Percentiles rank a stretch among this genome's conserved stretches.
Conservation (phyloP, 2,113 vertebrate genomes). For the Himantopus leucocephalus region DNA sequence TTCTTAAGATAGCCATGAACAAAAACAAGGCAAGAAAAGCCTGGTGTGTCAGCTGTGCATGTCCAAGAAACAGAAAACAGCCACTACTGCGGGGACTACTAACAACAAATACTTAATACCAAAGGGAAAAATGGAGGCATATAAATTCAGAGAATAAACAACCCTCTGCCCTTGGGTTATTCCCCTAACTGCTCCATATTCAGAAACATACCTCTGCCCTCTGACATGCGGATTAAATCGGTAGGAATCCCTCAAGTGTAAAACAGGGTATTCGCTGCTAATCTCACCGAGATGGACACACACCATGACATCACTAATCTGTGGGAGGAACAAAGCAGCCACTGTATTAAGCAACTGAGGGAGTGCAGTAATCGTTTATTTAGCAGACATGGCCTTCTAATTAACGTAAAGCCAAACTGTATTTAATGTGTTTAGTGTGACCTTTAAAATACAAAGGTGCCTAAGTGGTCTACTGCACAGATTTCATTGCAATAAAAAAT, state of each 20-base stretch:
- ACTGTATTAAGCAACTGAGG: neutral
- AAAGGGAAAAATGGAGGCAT: neutral
- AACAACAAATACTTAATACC: neutral
- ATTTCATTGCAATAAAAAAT: neutral
- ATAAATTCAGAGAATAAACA: neutral
- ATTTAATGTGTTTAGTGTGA: neutral
- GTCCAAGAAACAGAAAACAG: neutral
- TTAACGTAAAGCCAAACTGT: neutral
- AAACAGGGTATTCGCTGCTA: neutral
- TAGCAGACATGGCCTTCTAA: neutral
- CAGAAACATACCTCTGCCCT: neutral
- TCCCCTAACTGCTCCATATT: neutral
- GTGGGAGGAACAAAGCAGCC: neutral
- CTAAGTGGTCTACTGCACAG: neutral
- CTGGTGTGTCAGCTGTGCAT: neutral
- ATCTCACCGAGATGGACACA: neutral
- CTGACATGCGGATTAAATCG: neutral
- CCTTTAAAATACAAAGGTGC: neutral
- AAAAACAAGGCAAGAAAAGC: neutral
- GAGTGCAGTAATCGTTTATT: neutral
- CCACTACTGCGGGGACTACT: neutral
- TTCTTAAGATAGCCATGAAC: neutral
- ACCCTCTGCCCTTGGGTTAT: neutral
- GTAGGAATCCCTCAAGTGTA: neutral
- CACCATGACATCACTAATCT: neutral